Evolutionary conservation across 1,140 invertebrate genomes (phyloP), one percentile per base, ranked within the genome.

Genomic region (Sinella curviseta): DNA sequence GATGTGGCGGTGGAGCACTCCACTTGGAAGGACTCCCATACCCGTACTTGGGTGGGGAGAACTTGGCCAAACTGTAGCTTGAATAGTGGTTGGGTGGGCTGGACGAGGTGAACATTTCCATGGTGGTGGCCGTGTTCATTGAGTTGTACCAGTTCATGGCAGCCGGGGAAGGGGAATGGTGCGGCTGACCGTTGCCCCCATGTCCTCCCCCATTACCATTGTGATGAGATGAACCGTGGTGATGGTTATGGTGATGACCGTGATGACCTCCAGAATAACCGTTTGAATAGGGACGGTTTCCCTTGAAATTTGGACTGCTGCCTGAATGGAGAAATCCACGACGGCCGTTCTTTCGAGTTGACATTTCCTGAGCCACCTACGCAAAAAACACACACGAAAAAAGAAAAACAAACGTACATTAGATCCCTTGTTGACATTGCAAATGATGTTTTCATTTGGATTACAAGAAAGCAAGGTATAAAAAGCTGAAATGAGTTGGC

Each of bases 31-130:
- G 74, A 76, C 33, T 81, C 33, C 77, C 80, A 57, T 75, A 81
- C 8, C 77, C 77, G 57, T 81, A 81, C 39, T 81, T 81, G 1
- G 80, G 80, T n/a, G 80, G 80, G 20, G 80, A 81, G 54, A 78
- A 78, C 76, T 81, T 81, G 17, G 80, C 80, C 76, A 81, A 31
- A 55, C 54, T 75, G 54, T 78, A 81, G 48, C 74, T 75, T 55
- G 30, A 77, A 35, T 78, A 36, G 74, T 76, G 54, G 16, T 73
- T 70, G 20, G 80, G 80, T 76, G 48, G 54, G 30, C 30, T 73
- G 35, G 77, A 78, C 28, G 76, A 77, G 39, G n/a, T n/a, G 31
- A 81, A 78, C 77, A 78, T 78, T 33, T 78, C 80, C 73, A 76
- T 74, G 20, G 73, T 54, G 17, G 76, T 75, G n/a, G 67, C 30